These are phyloP conservation scores for Rhagophthalmus giganteus DNA, from an alignment of 2,888 invertebrate genomes.

Conservation along the genomic window DNA sequence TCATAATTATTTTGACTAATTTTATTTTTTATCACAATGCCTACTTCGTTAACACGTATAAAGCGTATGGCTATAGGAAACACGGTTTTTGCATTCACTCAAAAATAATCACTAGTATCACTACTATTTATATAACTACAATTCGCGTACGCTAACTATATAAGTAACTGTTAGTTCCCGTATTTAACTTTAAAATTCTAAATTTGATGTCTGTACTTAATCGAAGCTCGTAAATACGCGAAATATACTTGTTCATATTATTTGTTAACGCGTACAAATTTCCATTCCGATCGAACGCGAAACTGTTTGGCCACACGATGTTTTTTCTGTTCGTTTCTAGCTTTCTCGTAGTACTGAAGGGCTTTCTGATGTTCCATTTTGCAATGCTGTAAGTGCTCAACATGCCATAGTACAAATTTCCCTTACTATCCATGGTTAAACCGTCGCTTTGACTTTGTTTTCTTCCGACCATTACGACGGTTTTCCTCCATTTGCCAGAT, in stretches of 20 bases:
- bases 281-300: slow-evolving; percentile 67
- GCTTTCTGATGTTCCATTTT: slow-evolving; percentile 65
- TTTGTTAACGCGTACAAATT: slow-evolving; percentile 68
- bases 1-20: slow-evolving; percentile 10
- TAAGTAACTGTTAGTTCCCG: slow-evolving; percentile 65
- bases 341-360: slow-evolving; percentile 56
- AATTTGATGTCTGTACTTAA: slow-evolving; percentile 61
- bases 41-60: too few relatives aligned
- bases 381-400: slow-evolving; percentile 69
- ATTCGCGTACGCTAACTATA: slow-evolving; percentile 47
- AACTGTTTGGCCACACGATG: slow-evolving; percentile 72
- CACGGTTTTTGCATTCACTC: too few relatives aligned
- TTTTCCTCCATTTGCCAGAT: slow-evolving; percentile 41
- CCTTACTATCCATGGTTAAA: slow-evolving; percentile 66
- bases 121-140: slow-evolving; percentile 10
- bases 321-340: slow-evolving; percentile 59
- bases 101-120: too few relatives aligned
- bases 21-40: slow-evolving; percentile 8
- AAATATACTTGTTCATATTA: slow-evolving; percentile 22
- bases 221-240: slow-evolving; percentile 9
- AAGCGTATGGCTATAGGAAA: too few relatives aligned
- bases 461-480: slow-evolving; percentile 51
- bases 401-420: slow-evolving; percentile 68
- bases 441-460: slow-evolving; percentile 70
- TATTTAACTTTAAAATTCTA: slow-evolving; percentile 62